These are phyloP conservation scores for Brachionus rubens DNA, from an alignment of 1,140 invertebrate genomes.

Conservation along the genomic window DNA sequence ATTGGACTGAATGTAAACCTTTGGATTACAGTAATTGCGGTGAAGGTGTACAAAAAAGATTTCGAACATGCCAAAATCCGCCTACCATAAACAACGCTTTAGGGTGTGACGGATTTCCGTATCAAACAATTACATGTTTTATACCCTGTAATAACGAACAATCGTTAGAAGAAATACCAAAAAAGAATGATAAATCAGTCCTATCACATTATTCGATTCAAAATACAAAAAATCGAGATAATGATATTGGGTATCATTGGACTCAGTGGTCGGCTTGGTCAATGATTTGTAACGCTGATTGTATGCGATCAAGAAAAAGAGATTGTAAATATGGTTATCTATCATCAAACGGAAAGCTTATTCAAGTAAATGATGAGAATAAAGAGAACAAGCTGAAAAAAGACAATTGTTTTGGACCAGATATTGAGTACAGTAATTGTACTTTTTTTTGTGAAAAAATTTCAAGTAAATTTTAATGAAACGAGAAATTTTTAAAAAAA, in stretches of 20 bases:
- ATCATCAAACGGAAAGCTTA: not conserved
- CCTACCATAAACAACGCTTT: conserved; percentile 9
- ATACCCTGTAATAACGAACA: not conserved
- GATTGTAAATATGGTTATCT: not conserved
- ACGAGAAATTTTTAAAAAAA: not conserved
- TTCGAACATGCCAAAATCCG: conserved; percentile 23
- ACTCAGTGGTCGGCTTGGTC: conserved; percentile 32
- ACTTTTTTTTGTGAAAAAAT: conserved; percentile 43
- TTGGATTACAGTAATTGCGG: not conserved
- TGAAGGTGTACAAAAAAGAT: conserved; percentile 22
- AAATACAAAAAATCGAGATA: not conserved
- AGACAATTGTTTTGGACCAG: not conserved
- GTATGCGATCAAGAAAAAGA: conserved; percentile 32
- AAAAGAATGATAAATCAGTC: not conserved
- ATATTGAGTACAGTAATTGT: conserved; percentile 37
- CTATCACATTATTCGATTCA: not conserved
- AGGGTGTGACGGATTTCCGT: conserved; percentile 28
- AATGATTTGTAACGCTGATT: conserved; percentile 41
- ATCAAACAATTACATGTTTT: conserved; percentile 18
- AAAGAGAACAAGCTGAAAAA: not conserved
- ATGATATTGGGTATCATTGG: conserved; percentile 29
- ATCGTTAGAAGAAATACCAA: not conserved
- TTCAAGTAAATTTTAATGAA: conserved; percentile 3
- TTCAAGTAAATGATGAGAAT: conserved; percentile 6
- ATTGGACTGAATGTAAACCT: conserved; percentile 35